phyloP scores from a whole-genome alignment of 2,113 vertebrate genomes.

The Eolophus roseicapilla region DNA sequence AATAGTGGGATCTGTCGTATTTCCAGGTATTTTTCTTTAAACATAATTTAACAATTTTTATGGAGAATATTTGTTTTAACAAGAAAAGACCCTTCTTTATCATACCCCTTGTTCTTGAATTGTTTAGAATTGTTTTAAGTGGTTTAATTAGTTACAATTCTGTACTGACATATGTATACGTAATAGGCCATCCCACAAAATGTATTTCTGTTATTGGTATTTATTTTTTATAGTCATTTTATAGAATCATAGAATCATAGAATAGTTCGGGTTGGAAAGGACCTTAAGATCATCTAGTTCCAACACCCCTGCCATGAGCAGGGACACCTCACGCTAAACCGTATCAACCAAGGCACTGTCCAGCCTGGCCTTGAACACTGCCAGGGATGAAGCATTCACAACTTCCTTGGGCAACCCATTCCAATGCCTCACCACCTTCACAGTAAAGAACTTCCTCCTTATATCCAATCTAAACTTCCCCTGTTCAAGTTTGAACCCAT shows the following conservation, averaged over 20 bases:
- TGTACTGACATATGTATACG: neutral
- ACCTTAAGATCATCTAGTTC: too few species aligned
- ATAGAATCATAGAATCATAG: neutral
- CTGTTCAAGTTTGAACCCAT: too few species aligned
- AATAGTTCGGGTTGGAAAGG: too few species aligned
- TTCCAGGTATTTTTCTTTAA: constrained; percentile 48
- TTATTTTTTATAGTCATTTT: fast-evolving
- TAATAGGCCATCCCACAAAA: neutral
- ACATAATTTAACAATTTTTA: neutral
- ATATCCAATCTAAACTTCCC: too few species aligned
- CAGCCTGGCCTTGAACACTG: too few species aligned
- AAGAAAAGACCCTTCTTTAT: neutral
- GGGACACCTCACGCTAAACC: too few species aligned
- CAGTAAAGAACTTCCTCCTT: too few species aligned
- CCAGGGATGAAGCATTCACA: too few species aligned
- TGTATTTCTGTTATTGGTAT: neutral
- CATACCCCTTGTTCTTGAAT: neutral
- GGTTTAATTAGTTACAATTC: neutral
- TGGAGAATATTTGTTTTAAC: neutral
- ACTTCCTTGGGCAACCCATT: too few species aligned
- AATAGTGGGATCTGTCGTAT: constrained; percentile 47
- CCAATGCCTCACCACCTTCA: too few species aligned
- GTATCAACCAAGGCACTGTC: too few species aligned
- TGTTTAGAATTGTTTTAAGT: neutral
- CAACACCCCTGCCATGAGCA: too few species aligned